Evolutionary conservation across 2,888 invertebrate species (phyloP), one percentile per base, ranked within the genome.

Genomic region (Pomacea canaliculata): DNA sequence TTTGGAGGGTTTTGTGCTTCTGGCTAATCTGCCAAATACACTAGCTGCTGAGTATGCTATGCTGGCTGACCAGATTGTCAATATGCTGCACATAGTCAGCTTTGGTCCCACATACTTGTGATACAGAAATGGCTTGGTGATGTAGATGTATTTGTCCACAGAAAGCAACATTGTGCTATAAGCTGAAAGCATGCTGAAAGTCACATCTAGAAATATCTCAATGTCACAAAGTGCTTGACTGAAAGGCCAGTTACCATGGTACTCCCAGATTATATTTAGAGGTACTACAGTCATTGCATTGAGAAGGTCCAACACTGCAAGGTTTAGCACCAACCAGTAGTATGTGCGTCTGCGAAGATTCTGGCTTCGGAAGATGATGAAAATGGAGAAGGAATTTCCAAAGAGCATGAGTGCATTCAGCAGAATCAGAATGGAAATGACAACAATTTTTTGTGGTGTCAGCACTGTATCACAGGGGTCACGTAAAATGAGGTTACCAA

Each of bases 261-360:
- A 81, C 65, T 84, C 83, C 85, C 85, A 85, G 7, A 83, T 69
- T 10, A 80, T 83, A 70, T 85, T 83, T 13, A 85, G 66, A 16
- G 85, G 85, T 63, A 85, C 81, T 1, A 84, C 83, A 7, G 80
- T 80, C 1, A 82, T 49, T 0, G 83, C 78, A 62, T 83, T 84
- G 13, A 82, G 49, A 49, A 83, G 63, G 67, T 85, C 85, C 16
- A 81, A 79, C 37, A 83, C 71, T 7, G 85, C 83, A 48, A 85
- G 76, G 65, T 83, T 84, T 56, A 85, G 72, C 46, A 85, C 85
- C 79, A 84, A 80, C 82, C 81, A 84, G 79, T 85, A 85, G 51
- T 83, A 85, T 3, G 79, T 80, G 56, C 78, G 71, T 46, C 76
- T 70, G 5, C 83, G 76, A 63, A 85, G 75, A 62, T 63, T 77